These are phyloP conservation scores for Grus americana DNA, from an alignment of 2,113 vertebrate genomes.

Conservation along the genomic window DNA sequence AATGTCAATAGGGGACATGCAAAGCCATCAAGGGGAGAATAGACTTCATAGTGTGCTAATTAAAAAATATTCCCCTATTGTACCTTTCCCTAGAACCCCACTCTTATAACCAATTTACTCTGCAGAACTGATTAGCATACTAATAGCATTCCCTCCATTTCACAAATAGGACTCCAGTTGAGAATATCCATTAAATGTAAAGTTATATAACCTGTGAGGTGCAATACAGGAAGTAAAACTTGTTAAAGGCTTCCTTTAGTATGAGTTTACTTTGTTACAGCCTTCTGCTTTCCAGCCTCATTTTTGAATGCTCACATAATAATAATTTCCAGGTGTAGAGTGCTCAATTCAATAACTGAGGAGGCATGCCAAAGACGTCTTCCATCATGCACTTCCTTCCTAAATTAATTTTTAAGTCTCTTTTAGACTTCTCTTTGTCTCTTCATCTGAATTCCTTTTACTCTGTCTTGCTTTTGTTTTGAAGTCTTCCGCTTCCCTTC, in stretches of 20 bases:
- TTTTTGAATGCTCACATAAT: background rate
- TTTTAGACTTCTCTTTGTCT: background rate
- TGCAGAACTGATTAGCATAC: slow-evolving; percentile 66
- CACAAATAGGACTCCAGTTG: slow-evolving; percentile 56
- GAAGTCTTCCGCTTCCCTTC: background rate
- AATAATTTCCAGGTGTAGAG: background rate
- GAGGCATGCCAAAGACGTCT: background rate
- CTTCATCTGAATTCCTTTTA: background rate
- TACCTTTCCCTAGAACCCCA: slow-evolving; percentile 41
- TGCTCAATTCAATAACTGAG: background rate
- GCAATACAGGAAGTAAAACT: slow-evolving; percentile 16
- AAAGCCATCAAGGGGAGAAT: background rate
- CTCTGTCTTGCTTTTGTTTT: background rate
- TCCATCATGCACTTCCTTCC: background rate
- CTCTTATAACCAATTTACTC: slow-evolving; percentile 58
- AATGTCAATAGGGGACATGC: background rate
- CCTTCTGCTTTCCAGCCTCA: background rate
- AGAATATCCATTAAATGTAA: slow-evolving; percentile 65
- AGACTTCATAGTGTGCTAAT: slow-evolving; percentile 46
- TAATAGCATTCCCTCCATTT: slow-evolving; percentile 60
- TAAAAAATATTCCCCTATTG: slow-evolving; percentile 52
- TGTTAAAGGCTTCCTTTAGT: slow-evolving; percentile 2
- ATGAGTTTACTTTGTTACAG: background rate
- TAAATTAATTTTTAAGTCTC: background rate
- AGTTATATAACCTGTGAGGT: slow-evolving; percentile 22